Base-by-base conservation (phyloP, 1,140 invertebrate species). In the Lerema accius region DNA sequence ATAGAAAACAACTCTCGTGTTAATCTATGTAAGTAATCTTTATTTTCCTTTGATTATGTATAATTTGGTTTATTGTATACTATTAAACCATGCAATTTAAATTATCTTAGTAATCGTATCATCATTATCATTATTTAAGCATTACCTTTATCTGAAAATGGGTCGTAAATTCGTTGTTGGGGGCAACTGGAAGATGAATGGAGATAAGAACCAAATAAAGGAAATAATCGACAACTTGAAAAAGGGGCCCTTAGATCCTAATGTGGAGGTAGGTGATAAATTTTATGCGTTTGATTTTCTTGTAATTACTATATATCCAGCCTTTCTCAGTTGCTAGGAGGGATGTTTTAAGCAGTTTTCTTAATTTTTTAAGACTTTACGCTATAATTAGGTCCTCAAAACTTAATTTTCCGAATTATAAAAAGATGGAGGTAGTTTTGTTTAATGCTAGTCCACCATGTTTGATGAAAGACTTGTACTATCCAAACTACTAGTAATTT, bases 141-240 rank as follows among this genome's bases (percentile, higher is more conserved):
- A 23, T 23, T 5, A 23, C 3, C 9, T 7, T 7, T 19, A 35
- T 13, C 40, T 7, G 19, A 58, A 58, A 35, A 95, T 95, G 94
- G 90, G 85, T 51, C 95, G 98, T 67, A 98, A 98, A 94, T 99
- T 99, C 91, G 98, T 98, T 80, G 98, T 99, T 80, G 99, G 99
- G 69, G 99, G 99, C 49, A 99, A 99, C 92, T 99, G 99, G 99
- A 99, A 99, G 91, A 94, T 94, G 94, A 94, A 94, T 77, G 94
- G 94, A 53, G 91, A 92, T 68, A 94, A 94, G 71, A 91, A 91
- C 56, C 83, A 94, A 66, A 98, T 99, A 63, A 94, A 95, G 72
- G 96, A 95, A 68, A 97, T 99, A 55, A 92, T 97, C 56, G 92
- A 94, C 13, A 95, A 95, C 73, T 90, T 99, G 32, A 96, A 95